Base-by-base conservation (phyloP, 2,113 vertebrate genomes). In the Cynoglossus semilaevis region DNA sequence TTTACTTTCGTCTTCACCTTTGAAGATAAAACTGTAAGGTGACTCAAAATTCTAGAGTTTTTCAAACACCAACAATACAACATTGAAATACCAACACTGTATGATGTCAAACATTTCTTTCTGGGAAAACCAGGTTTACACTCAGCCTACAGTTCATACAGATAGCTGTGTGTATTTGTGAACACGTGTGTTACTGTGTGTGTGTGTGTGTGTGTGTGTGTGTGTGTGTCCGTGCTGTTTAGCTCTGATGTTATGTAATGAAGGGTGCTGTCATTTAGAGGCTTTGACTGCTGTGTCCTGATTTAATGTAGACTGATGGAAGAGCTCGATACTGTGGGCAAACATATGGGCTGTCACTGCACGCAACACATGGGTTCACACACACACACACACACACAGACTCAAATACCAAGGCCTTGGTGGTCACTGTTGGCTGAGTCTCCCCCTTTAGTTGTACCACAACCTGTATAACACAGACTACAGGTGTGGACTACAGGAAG, bases 221-320 rank as follows among this genome's bases (percentile, higher is more conserved):
- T n/a, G n/a, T n/a, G n/a, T 71, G 58, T 46, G 34, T 56, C 50
- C 51, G 49, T 15, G 13, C 50, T 29, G 69, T 77, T 63, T 45
- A 51, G 41, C 42, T 19, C 41, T 17, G 1, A 7, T 43, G 58
- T 88, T 85, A 82, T 45, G 51, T 79, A 86, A 84, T 40, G 10
- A 74, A 82, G 77, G 77, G 45, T 67, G 58, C 12, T 34, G 52
- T 55, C 69, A 63, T 63, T 77, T 70, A 77, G 76, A 74, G 43
- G 57, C 43, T 49, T 63, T 55, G 56, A 62, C 44, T 57, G 66
- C 42, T 51, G 41, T 75, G 80, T 18, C 70, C 65, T 77, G 58
- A 63, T 81, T 85, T 40, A 64, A 67, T 22, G 15, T 69, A 15
- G 63, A 34, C 64, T 70, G 43, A 85, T 85, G 17, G 73, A 51